phyloP scores from a whole-genome alignment of 2,888 invertebrate genomes.

The Alloscopus bannaensis region DNA sequence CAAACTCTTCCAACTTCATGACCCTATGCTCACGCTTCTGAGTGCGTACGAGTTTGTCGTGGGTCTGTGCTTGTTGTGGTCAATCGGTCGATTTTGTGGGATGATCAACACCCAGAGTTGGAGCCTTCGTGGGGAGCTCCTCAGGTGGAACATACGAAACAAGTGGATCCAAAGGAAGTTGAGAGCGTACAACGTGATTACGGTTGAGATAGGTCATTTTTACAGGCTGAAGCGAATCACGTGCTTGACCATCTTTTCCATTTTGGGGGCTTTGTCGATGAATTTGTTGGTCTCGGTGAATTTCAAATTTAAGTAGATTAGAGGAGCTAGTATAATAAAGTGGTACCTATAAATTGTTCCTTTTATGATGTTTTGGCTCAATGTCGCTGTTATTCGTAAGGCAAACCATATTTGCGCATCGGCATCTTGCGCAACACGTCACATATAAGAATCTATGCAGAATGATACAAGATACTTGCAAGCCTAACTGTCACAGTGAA shows the following conservation, averaged over 20 bases:
- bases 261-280: neutral
- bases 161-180: neutral
- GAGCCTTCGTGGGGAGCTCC: neutral
- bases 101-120: neutral
- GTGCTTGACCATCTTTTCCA: neutral
- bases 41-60: neutral
- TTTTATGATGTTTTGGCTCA: too few relatives aligned
- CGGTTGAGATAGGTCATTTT: neutral
- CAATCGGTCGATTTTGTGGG: neutral
- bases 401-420: too few relatives aligned
- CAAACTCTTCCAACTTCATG: neutral
- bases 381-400: too few relatives aligned
- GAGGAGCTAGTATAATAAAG: too few relatives aligned
- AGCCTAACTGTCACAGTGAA: too few relatives aligned
- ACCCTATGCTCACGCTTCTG: neutral
- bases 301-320: neutral
- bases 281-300: neutral
- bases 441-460: too few relatives aligned
- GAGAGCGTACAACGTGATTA: neutral
- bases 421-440: too few relatives aligned
- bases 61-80: neutral
- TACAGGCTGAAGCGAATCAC: neutral
- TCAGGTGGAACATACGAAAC: neutral
- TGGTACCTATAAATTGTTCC: too few relatives aligned
- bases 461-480: too few relatives aligned